Base-by-base conservation (phyloP, 2,113 vertebrate species). In the Jacana jacana region DNA sequence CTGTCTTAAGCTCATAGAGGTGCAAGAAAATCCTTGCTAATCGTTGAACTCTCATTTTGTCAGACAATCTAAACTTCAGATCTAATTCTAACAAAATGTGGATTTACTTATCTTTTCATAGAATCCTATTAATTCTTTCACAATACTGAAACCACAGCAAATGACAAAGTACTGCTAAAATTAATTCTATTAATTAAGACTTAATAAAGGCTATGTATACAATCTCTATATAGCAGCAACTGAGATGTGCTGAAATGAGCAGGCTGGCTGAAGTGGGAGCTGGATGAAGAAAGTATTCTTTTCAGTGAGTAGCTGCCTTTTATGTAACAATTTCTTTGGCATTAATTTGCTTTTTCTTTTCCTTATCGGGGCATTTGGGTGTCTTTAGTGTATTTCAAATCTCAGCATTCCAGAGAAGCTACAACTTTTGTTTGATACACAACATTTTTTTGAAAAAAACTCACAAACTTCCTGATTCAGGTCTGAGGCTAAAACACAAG, bases 401-500 rank as follows among this genome's bases (percentile, higher is more conserved):
- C 72, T 92, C 91, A 91, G n/a, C 81, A 93, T 85, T 95, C 94
- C 89, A 95, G 91, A 91, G 83, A 89, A 96, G 52, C 37, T 86
- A 89, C 72, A 85, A 54, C 42, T 95, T 96, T 80, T 71, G 30
- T 96, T 97, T 97, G 64, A 93, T 93, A 96, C 54, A 8, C 23
- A 69, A 30, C 13, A 28, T 93, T 97, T 96, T 93, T 89, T 80
- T 58, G 40, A 96, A 85, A 95, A 95, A 97, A 86, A 10, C 27
- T n/a, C n/a, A 78, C 6, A 65, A 93, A 89, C 73, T 91, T 93
- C 72, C 30, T 92, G 68, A 91, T 97, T 97, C 93, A 97, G 97
- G 84, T 51, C 14, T 77, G 70, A 90, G 52, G 60, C 54, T 97
- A 81, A 96, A 95, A 33, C 39, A 55, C 13, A 96, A 91, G 80